Evolutionary conservation across 2,888 invertebrate genomes (phyloP), one percentile per base, ranked within the genome.

Genomic region (Tenthredo mesomela): DNA sequence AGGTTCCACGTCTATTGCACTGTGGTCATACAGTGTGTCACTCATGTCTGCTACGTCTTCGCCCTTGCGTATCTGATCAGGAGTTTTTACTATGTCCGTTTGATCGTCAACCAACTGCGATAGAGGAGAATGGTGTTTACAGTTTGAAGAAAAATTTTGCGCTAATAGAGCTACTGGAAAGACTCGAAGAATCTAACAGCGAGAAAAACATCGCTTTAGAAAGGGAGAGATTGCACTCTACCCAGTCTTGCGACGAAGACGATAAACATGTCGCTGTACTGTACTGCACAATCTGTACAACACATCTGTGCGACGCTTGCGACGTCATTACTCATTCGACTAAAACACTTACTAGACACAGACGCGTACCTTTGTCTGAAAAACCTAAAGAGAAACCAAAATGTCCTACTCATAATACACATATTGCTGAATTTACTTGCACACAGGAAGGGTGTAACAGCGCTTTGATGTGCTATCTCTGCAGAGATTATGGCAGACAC

Each of bases 11-110:
- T n/a, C 88, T 94, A 15, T 88, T 94, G 54, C 93, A 94, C 84
- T 94, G 94, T 87, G 94, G 94, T 18, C 94, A 95, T 88, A 95
- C 95, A 0, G 94, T 95, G 9, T 95, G 95, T 89, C 95, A 95
- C 86, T 94, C 94, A 0, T 95, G 95, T 89, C 90, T 95, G 29
- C 90, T 94, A 61, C 91, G 94, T 25, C 92, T 95, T 2, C 93
- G 94, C 2, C 90, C 89, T 0, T 88, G 87, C 18, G 87, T 88
- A 85, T 78, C 87, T 18, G 89, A 90, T 15, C 89, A 88, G 2
- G 88, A 88, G 50, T 88, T 89, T 58, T 91, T 95, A 25, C 91
- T 93, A 1, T 95, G 95, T 89, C 95, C 95, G 0, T 95, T 95
- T 88, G 95, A 95, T 88, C 90, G 95, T 78, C 95, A 95, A 87